Percentiles rank a stretch among this genome's conserved stretches.
These are phyloP conservation scores for Lordiphosa fenestrarum DNA, from an alignment of 2,888 invertebrate species.

Conservation along the genomic window DNA sequence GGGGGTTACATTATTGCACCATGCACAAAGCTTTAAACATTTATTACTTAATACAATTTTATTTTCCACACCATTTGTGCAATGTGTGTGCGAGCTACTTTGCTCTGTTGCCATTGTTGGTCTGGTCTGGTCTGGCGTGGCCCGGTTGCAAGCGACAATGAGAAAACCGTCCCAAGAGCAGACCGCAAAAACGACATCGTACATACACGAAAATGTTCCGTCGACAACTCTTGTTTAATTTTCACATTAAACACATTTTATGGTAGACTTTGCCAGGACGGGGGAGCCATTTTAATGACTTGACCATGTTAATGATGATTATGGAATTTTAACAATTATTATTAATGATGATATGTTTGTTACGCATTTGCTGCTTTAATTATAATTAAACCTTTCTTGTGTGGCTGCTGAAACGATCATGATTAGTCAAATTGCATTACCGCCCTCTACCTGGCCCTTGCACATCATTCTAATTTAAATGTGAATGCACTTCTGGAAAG, in stretches of 20 bases:
- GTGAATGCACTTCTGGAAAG: no score
- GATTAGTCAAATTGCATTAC: no score
- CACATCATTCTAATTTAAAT: no score
- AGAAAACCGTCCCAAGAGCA: conserved; percentile 21
- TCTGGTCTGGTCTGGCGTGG: neutral
- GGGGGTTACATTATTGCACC: conserved; percentile 36
- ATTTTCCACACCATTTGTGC: conserved; percentile 57
- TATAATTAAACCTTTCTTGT: no score
- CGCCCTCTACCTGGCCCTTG: no score
- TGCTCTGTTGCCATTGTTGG: conserved; percentile 34
- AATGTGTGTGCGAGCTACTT: conserved; percentile 24
- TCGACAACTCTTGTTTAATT: conserved; percentile 24
- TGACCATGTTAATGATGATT: conserved; percentile 41
- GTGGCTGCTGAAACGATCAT: no score
- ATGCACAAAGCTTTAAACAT: conserved; percentile 50
- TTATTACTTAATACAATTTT: conserved; percentile 60
- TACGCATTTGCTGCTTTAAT: no score
- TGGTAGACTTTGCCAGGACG: conserved; percentile 19
- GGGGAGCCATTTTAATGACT: conserved; percentile 9
- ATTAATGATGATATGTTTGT: conserved; percentile 43
- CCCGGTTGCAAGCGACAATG: conserved; percentile 22
- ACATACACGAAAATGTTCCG: conserved; percentile 2
- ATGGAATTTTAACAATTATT: conserved; percentile 48
- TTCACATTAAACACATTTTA: conserved; percentile 31
- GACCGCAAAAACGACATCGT: conserved; percentile 24